phyloP scores from a whole-genome alignment of 2,113 vertebrate genomes.

The Prionailurus viverrinus region DNA sequence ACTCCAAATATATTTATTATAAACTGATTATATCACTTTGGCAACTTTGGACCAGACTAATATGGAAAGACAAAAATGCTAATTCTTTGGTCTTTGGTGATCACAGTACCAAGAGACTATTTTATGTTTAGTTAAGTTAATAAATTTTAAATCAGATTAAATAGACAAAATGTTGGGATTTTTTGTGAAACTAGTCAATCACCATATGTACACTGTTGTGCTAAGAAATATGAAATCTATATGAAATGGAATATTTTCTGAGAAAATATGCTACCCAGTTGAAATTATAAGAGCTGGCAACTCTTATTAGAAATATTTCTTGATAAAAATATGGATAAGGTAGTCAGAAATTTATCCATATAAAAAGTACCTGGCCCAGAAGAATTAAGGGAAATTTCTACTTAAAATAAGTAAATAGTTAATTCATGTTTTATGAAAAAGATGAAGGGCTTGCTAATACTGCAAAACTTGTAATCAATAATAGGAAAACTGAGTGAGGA shows the following conservation, averaged over 20 bases:
- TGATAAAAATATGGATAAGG: neutral
- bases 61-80: neutral
- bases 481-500: neutral
- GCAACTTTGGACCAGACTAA: neutral
- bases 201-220: neutral
- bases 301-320: neutral
- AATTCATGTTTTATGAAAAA: neutral
- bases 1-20: neutral
- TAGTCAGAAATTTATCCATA: neutral
- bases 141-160: neutral
- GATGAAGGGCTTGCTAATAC: neutral
- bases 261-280: neutral
- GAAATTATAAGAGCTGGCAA: neutral
- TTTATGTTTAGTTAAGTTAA: neutral
- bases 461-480: neutral
- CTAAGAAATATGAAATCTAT: neutral
- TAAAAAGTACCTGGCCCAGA: neutral
- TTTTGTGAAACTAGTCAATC: neutral
- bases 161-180: neutral
- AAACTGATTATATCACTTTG: neutral
- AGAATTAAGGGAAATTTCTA: neutral
- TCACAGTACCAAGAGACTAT: neutral
- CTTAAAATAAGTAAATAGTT: neutral
- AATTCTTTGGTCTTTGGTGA: neutral
- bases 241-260: conserved; percentile 8